Conservation (phyloP, 1,140 invertebrate species). For the Monomorium pharaonis region DNA sequence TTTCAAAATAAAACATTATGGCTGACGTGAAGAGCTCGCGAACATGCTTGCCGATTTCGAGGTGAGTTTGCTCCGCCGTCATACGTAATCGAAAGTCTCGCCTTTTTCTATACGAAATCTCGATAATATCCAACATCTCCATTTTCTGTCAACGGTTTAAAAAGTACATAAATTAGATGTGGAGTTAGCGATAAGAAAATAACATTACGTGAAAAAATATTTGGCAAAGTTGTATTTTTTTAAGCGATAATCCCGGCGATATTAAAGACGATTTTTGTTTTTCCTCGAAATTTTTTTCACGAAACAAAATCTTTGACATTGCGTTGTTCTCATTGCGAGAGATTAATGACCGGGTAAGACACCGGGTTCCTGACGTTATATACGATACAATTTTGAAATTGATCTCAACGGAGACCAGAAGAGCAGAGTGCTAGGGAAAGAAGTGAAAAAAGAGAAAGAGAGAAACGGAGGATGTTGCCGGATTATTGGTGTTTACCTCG, state of each 20-base stretch:
- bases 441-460: not conserved
- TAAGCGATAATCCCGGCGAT: not conserved
- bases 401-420: conserved; percentile 42
- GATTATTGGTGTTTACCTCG: conserved; percentile 53
- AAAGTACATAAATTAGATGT: not conserved
- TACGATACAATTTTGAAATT: conserved; percentile 55
- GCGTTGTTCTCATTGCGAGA: not conserved
- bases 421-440: not conserved
- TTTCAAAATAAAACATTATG: conserved; percentile 58
- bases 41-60: conserved; percentile 39
- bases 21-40: conserved; percentile 55
- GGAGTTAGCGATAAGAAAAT: not conserved
- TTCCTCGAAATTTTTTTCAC: not conserved
- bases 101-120: not conserved
- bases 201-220: not conserved
- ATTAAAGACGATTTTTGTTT: not conserved
- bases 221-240: not conserved
- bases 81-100: not conserved
- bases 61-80: conserved; percentile 11
- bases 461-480: conserved; percentile 1
- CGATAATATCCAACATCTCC: too few species aligned
- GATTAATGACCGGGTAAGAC: conserved; percentile 45
- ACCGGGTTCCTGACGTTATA: conserved; percentile 48
- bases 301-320: not conserved
- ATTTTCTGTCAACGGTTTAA: not conserved